A percentile compares a stretch with the other conserved stretches of the same genome.
Evolutionary conservation across 1,140 invertebrate species (phyloP).

Genomic region (Popillia japonica): DNA sequence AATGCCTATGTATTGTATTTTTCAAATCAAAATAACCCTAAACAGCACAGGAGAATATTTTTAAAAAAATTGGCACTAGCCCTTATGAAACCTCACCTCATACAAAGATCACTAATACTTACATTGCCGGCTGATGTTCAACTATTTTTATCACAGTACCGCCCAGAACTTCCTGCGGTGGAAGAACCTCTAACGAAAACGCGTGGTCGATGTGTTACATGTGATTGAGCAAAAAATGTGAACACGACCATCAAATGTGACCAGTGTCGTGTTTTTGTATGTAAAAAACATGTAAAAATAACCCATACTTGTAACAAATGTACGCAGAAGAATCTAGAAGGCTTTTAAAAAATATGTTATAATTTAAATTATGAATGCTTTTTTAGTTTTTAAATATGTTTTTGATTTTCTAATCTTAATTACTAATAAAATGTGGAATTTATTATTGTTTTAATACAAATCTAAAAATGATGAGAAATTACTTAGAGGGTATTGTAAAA

Average conservation of each 20-base stretch:
- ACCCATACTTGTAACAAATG: neutral
- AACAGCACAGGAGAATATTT: conserved; percentile 59
- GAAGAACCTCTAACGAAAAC: conserved; percentile 35
- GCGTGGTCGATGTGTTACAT: conserved; percentile 23
- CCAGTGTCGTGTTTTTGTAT: conserved; percentile 42
- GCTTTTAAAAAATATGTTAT: no score
- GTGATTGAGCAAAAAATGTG: conserved; percentile 43
- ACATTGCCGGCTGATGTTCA: conserved; percentile 41
- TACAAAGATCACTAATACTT: conserved; percentile 40
- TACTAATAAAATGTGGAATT: no score
- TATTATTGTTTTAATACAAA: no score
- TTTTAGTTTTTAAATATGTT: no score
- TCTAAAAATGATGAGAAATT: no score
- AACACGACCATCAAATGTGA: conserved; percentile 39
- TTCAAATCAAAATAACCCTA: conserved; percentile 48
- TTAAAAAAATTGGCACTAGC: conserved; percentile 60
- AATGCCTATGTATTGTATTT: conserved; percentile 62
- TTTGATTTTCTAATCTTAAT: no score
- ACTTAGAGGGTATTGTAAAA: no score
- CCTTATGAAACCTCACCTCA: conserved; percentile 55
- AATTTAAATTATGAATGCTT: no score
- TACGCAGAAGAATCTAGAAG: no score
- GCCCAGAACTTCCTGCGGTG: neutral
- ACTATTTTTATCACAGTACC: conserved; percentile 37
- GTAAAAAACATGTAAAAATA: conserved; percentile 42